These are phyloP conservation scores for Corythornis vintsioides DNA, from an alignment of 2,113 vertebrate genomes.

Conservation along the genomic window DNA sequence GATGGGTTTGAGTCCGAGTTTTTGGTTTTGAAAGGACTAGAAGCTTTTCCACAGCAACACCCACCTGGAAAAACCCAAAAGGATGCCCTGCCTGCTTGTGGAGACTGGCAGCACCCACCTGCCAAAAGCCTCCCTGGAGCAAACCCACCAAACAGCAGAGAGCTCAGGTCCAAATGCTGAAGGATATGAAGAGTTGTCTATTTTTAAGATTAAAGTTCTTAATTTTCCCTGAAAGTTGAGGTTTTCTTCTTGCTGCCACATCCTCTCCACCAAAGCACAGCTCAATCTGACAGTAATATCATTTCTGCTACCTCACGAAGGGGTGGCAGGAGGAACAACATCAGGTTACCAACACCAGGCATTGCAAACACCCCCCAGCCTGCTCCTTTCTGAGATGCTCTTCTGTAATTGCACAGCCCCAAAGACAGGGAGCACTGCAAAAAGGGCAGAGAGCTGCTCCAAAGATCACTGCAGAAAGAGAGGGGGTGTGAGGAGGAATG, in stretches of 20 bases:
- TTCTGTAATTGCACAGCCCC: neutral
- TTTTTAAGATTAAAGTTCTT: neutral
- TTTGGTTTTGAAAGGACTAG: neutral
- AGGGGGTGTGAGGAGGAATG: neutral
- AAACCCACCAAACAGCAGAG: neutral
- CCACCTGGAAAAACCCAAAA: neutral
- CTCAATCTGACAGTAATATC: neutral
- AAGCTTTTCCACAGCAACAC: neutral
- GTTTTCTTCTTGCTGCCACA: neutral
- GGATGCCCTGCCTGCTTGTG: neutral
- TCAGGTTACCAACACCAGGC: neutral
- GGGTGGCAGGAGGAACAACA: neutral
- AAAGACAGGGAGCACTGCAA: neutral
- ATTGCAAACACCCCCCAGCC: neutral
- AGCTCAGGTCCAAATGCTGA: neutral
- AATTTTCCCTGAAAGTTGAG: neutral
- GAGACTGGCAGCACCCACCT: neutral
- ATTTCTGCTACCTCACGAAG: neutral
- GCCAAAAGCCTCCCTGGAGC: neutral
- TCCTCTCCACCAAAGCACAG: neutral
- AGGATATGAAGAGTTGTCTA: neutral
- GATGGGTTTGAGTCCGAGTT: neutral
- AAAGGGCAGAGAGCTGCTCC: neutral
- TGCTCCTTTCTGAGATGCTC: neutral
- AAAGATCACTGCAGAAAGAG: neutral